Evolutionary conservation across 2,113 vertebrate genomes (phyloP).

Genomic region (Seriola dumerili): DNA sequence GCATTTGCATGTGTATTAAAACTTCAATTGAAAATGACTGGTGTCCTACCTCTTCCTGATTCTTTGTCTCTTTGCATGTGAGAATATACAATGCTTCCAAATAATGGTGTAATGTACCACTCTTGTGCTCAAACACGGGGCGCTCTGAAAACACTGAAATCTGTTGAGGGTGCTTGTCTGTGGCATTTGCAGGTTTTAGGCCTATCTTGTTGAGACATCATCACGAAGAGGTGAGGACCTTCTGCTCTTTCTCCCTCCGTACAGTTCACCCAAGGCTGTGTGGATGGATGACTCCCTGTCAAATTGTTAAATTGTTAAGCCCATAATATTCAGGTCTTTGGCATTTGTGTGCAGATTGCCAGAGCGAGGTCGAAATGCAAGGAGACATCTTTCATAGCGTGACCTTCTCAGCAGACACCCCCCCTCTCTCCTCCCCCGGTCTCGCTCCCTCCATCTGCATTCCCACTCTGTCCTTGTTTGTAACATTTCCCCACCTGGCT

Average conservation of each 20-base stretch:
- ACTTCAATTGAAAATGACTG: background rate
- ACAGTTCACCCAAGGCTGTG: conserved; percentile 2
- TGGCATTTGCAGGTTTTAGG: conserved; percentile 5
- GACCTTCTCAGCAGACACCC: conserved; percentile 70
- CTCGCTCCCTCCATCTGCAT: conserved; percentile 26
- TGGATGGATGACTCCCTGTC: conserved; percentile 43
- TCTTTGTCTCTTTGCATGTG: background rate
- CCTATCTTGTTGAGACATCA: conserved; percentile 15
- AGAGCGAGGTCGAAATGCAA: conserved; percentile 64
- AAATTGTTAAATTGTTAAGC: conserved; percentile 41
- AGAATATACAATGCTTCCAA: background rate
- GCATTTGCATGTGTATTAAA: background rate
- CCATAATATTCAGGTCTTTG: conserved; percentile 49
- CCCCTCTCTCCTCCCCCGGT: conserved; percentile 19
- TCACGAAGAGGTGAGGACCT: background rate
- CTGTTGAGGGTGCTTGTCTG: background rate
- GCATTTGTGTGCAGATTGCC: conserved; percentile 60
- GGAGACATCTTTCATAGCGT: conserved; percentile 69
- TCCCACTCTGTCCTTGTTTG: conserved; percentile 32
- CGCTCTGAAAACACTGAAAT: background rate
- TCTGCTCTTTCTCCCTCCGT: background rate
- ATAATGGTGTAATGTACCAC: background rate
- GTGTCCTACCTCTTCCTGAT: background rate
- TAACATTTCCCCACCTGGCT: conserved; percentile 25
- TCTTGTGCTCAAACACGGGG: background rate